Percentiles rank a stretch among this genome's conserved stretches.
Evolutionary conservation across 2,113 vertebrate genomes (phyloP).

Genomic region (Lagopus muta): DNA sequence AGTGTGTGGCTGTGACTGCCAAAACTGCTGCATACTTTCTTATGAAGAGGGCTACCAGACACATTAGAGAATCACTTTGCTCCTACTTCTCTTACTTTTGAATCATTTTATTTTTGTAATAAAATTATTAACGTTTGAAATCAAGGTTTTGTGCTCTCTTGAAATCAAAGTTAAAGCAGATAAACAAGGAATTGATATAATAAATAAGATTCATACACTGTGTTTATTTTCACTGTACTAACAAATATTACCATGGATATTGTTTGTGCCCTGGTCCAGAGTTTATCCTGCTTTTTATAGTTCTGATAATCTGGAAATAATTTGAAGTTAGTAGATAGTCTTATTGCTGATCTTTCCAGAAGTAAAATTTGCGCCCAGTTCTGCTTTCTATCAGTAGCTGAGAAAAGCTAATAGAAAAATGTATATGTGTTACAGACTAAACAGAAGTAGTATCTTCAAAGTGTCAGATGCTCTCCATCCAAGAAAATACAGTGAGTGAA

Average conservation of each 20-base stretch:
- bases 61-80: background rate
- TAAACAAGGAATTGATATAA: background rate
- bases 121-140: background rate
- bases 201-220: background rate
- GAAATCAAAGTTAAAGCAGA: background rate
- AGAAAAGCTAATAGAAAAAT: background rate
- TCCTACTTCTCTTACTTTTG: background rate
- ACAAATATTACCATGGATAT: background rate
- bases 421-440: background rate
- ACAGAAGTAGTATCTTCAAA: background rate
- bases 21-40: background rate
- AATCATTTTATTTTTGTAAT: background rate
- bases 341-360: background rate
- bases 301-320: background rate
- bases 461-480: background rate
- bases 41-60: background rate
- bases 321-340: background rate
- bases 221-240: background rate
- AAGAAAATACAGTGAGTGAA: background rate
- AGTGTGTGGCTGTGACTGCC: background rate
- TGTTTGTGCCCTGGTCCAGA: background rate
- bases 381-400: background rate
- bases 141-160: background rate
- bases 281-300: background rate
- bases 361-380: background rate